A percentile compares a stretch with the other conserved stretches of the same genome.
These are phyloP conservation scores for Drosophila limbata DNA, from an alignment of 2,888 invertebrate species.

Conservation along the genomic window DNA sequence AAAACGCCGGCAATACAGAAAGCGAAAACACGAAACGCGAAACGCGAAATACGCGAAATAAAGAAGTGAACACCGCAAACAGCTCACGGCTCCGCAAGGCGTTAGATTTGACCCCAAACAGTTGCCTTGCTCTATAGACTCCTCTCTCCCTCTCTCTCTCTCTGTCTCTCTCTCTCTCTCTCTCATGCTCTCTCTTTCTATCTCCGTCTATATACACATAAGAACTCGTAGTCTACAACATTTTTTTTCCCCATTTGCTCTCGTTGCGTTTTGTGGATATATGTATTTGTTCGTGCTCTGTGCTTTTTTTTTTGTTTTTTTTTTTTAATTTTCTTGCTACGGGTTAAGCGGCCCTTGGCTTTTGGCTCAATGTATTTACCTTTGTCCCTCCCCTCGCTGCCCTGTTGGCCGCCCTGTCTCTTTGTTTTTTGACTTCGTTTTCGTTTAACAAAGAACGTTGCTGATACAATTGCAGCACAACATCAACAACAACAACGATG, in stretches of 20 bases:
- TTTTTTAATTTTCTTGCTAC: constrained; percentile 57
- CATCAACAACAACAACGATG: constrained; percentile 47
- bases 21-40: constrained; percentile 16
- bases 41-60: constrained; percentile 16
- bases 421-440: constrained; percentile 60
- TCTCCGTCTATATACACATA: background rate
- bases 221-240: background rate
- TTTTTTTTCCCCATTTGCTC: constrained; percentile 1
- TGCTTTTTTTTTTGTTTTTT: background rate
- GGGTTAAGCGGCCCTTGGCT: constrained; percentile 65
- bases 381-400: constrained; percentile 26
- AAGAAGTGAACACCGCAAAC: constrained; percentile 45
- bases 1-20: constrained; percentile 41
- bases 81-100: constrained; percentile 43
- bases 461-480: constrained; percentile 69
- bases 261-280: constrained; percentile 7
- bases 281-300: constrained; percentile 1
- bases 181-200: too few relatives aligned
- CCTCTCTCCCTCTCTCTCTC: background rate
- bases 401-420: constrained; percentile 1
- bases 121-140: constrained; percentile 8
- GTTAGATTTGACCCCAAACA: constrained; percentile 42
- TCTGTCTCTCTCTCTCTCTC: background rate
- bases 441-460: constrained; percentile 61
- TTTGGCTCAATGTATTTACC: constrained; percentile 74